Evolutionary conservation across 1,140 invertebrate species (phyloP).

Genomic region (Psilanteris sp.): DNA sequence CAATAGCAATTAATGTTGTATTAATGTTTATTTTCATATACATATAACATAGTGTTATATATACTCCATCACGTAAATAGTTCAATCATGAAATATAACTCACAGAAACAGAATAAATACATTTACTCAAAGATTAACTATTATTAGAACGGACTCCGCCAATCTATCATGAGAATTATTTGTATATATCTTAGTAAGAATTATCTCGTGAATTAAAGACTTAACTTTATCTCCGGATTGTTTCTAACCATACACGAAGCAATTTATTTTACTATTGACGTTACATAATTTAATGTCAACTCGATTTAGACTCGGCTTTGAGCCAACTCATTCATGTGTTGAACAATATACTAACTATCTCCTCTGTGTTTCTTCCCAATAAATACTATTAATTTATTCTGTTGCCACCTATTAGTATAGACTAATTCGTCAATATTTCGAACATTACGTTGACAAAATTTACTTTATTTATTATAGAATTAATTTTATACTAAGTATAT

Average conservation of each 20-base stretch:
- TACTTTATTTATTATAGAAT: too few species aligned
- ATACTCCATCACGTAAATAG: too few species aligned
- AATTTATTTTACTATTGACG: slow-evolving; percentile 63
- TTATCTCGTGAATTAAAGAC: slow-evolving; percentile 42
- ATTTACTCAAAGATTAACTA: too few species aligned
- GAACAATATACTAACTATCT: slow-evolving; percentile 24
- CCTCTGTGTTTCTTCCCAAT: slow-evolving; percentile 47
- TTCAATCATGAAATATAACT: too few species aligned
- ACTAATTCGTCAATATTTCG: slow-evolving; percentile 17
- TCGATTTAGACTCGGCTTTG: slow-evolving; percentile 61
- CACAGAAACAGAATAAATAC: too few species aligned
- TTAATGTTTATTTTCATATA: too few species aligned
- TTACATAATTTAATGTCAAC: slow-evolving; percentile 67
- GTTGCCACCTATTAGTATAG: slow-evolving; percentile 22
- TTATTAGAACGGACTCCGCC: too few species aligned
- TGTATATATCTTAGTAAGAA: slow-evolving; percentile 16
- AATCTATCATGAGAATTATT: too few species aligned
- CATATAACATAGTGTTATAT: too few species aligned
- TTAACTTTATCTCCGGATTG: slow-evolving; percentile 37
- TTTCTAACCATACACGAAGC: slow-evolving; percentile 43
- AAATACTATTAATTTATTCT: slow-evolving; percentile 52
- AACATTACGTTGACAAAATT: not conserved
- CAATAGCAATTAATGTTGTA: too few species aligned
- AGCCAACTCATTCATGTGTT: slow-evolving; percentile 62
- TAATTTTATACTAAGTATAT: too few species aligned